Conservation (phyloP, 2,797 vertebrate species). For the Lutjanus argentimaculatus region DNA sequence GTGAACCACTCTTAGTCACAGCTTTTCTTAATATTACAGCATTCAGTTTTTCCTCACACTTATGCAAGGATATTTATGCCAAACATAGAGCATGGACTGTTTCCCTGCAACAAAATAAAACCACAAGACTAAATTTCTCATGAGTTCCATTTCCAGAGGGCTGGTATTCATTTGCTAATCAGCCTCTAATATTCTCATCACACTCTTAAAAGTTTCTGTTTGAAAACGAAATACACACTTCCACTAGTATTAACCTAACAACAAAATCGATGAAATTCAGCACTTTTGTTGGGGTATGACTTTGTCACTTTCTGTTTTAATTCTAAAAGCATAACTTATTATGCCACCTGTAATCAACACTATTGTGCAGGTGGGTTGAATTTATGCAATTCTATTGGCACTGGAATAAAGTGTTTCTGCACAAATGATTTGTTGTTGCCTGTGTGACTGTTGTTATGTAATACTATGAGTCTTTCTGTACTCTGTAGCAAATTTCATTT, state of each 20-base stretch:
- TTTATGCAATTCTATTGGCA: conserved; percentile 7
- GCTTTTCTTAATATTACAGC: neutral
- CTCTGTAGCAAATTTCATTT: conserved; percentile 15
- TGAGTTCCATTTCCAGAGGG: conserved; percentile 33
- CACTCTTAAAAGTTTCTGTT: neutral
- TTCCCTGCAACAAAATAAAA: conserved; percentile 33
- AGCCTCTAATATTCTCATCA: neutral
- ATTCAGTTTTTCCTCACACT: neutral
- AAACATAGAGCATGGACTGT: conserved; percentile 21
- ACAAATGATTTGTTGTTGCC: conserved; percentile 27
- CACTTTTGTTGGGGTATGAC: neutral
- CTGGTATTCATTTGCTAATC: neutral
- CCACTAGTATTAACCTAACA: neutral
- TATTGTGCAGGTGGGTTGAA: neutral
- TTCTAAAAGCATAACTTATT: neutral
- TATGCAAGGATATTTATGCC: conserved; percentile 8
- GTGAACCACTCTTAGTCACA: neutral
- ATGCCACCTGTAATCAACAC: neutral
- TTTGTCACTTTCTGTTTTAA: neutral
- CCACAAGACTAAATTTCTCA: conserved; percentile 41
- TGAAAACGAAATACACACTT: neutral
- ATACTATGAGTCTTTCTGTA: conserved; percentile 28
- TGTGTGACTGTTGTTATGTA: conserved; percentile 28
- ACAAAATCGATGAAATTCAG: neutral
- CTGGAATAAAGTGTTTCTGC: conserved; percentile 10